Evolutionary conservation across 2,113 vertebrate species (phyloP).

Genomic region (Argyrosomus japonicus): DNA sequence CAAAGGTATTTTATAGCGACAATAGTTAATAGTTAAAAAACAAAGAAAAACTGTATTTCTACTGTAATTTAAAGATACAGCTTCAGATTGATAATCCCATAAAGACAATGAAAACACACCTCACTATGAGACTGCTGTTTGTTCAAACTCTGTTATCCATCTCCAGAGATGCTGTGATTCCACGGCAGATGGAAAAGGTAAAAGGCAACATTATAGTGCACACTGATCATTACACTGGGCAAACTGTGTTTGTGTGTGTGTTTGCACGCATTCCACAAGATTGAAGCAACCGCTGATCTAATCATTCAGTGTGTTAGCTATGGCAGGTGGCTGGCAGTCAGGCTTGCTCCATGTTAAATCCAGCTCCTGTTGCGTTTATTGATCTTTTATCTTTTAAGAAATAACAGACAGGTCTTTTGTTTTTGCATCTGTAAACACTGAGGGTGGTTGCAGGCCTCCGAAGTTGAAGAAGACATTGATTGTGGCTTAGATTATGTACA

Average conservation of each 20-base stretch:
- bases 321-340: conserved; percentile 72
- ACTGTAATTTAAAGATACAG: conserved; percentile 35
- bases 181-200: conserved; percentile 70
- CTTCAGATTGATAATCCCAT: conserved; percentile 43
- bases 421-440: conserved; percentile 55
- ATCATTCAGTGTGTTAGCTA: conserved; percentile 60
- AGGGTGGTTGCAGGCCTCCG: background rate
- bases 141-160: conserved; percentile 67
- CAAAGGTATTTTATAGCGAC: conserved; percentile 4
- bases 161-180: conserved; percentile 60
- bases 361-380: conserved; percentile 67
- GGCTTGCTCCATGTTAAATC: conserved; percentile 60
- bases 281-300: conserved; percentile 55
- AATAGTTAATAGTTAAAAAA: background rate
- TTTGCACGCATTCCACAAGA: conserved; percentile 13
- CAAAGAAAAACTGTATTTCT: conserved; percentile 7
- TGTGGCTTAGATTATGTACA: conserved; percentile 10
- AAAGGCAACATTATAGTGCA: conserved; percentile 52
- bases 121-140: conserved; percentile 38
- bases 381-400: conserved; percentile 67
- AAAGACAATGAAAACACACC: conserved; percentile 63
- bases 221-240: conserved; percentile 62
- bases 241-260: conserved; percentile 36
- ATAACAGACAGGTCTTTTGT: conserved; percentile 60
- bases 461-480: conserved; percentile 8